A percentile compares a stretch with the other conserved stretches of the same genome.
phyloP scores from a whole-genome alignment of 2,888 invertebrate genomes.

The Nowickia ferox region DNA sequence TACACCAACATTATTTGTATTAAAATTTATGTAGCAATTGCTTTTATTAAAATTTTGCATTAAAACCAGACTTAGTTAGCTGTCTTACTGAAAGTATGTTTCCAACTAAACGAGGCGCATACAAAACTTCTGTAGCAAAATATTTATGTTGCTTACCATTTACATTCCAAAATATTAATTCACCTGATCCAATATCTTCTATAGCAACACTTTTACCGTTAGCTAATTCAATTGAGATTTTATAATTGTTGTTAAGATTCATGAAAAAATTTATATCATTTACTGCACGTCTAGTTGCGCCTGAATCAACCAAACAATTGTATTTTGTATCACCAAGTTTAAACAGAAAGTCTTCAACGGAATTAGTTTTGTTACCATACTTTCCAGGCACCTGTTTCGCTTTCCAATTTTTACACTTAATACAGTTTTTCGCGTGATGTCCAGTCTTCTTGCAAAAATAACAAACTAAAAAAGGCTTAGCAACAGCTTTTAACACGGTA shows the following conservation, averaged over 20 bases:
- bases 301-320: constrained; percentile 71
- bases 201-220: constrained; percentile 63
- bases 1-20: constrained; percentile 13
- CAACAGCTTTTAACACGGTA: constrained; percentile 19
- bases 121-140: constrained; percentile 63
- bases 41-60: constrained; percentile 49
- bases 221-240: constrained; percentile 59
- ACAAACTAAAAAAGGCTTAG: constrained; percentile 7
- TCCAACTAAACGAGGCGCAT: constrained; percentile 61
- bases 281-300: constrained; percentile 70
- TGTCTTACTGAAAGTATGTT: constrained; percentile 62
- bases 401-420: constrained; percentile 33
- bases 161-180: constrained; percentile 25
- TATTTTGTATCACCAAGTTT: background rate
- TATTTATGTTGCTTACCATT: constrained; percentile 21
- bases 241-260: constrained; percentile 60
- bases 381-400: no score
- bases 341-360: background rate
- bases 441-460: constrained; percentile 39
- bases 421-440: constrained; percentile 27
- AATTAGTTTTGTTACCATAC: constrained; percentile 22
- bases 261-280: constrained; percentile 62
- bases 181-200: constrained; percentile 54
- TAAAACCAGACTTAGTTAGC: constrained; percentile 47
- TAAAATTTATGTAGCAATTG: constrained; percentile 16